phyloP scores from a whole-genome alignment of 2,113 vertebrate genomes.

The Amphiprion percula region DNA sequence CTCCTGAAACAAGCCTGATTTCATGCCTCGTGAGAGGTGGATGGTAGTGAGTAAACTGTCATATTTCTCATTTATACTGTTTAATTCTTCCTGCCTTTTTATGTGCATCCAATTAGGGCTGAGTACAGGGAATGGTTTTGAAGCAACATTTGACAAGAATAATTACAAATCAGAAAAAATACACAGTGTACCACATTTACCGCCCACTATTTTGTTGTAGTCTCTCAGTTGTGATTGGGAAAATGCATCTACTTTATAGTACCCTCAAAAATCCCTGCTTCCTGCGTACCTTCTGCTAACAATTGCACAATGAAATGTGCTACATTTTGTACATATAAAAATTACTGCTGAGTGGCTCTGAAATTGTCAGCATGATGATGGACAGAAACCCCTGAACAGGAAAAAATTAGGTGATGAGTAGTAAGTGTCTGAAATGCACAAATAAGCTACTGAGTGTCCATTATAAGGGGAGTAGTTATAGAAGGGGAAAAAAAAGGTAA shows the following conservation, averaged over 20 bases:
- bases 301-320: background rate
- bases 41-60: background rate
- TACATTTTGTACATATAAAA: background rate
- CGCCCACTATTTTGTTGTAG: background rate
- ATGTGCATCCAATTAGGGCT: background rate
- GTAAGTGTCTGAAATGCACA: background rate
- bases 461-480: background rate
- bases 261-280: background rate
- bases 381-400: background rate
- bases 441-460: background rate
- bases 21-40: constrained; percentile 4
- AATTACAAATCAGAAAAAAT: background rate
- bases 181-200: background rate
- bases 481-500: background rate
- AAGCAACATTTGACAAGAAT: background rate
- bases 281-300: background rate
- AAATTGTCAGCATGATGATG: background rate
- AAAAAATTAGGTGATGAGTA: background rate
- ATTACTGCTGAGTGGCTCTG: background rate
- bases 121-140: background rate
- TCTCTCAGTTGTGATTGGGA: background rate
- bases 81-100: background rate
- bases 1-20: constrained; percentile 20
- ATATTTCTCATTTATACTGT: background rate
- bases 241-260: background rate